These are phyloP conservation scores for Stomatorhinus walkeri DNA, from an alignment of 2,797 vertebrate species.

Conservation along the genomic window DNA sequence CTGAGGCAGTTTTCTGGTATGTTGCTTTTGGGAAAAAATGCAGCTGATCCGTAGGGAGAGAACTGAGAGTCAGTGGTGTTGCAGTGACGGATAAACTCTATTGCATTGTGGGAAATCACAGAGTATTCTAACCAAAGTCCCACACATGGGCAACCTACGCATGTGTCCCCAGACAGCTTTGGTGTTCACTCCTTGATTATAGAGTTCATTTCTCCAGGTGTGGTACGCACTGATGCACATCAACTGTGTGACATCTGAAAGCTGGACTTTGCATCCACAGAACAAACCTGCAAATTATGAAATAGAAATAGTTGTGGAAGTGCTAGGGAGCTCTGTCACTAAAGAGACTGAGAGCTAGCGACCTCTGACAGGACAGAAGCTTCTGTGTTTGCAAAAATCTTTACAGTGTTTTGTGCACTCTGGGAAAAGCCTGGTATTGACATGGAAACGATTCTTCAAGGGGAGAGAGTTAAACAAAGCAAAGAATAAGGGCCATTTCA, in stretches of 20 bases:
- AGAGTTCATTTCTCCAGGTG: background rate
- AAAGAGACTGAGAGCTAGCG: conserved; percentile 10
- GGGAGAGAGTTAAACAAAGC: background rate
- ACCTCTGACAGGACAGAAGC: conserved; percentile 24
- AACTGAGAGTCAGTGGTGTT: background rate
- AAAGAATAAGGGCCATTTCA: background rate
- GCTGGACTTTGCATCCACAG: background rate
- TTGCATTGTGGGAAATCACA: background rate
- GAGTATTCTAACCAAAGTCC: background rate
- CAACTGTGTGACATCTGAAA: background rate
- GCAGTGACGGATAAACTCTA: background rate
- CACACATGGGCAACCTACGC: background rate
- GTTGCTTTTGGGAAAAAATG: background rate
- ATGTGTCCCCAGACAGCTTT: background rate
- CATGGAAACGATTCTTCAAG: background rate
- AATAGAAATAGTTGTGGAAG: background rate
- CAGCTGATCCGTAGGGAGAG: background rate
- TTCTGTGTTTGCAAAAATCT: conserved; percentile 32
- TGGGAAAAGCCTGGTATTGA: background rate
- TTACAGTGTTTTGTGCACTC: background rate
- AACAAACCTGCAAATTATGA: conserved; percentile 23
- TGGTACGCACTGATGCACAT: background rate
- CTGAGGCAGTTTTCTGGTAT: conserved; percentile 14
- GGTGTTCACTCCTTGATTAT: background rate
- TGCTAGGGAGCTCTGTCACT: conserved; percentile 18